Evolutionary conservation across 2,113 vertebrate genomes (phyloP), one percentile per base, ranked within the genome.

Genomic region (Progne subis): DNA sequence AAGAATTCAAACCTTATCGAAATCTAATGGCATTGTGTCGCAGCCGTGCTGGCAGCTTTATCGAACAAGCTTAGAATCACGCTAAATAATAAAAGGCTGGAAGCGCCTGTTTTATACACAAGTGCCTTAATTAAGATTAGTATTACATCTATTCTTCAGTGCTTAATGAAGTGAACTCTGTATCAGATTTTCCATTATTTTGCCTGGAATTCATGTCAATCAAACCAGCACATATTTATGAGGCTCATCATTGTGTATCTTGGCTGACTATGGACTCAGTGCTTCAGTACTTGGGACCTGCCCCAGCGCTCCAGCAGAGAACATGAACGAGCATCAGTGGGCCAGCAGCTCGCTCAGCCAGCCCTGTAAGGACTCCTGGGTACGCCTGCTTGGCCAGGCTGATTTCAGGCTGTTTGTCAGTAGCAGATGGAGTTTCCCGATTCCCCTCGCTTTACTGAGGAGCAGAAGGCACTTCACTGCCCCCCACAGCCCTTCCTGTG

Each of bases 181-280:
- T 57, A 91, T 92, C 91, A 91, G 65, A 82, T 91, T 95, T 96
- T 91, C 88, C 72, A 68, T 93, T 91, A 60, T 95, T 95, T 94
- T 56, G 14, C 74, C 65, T 34, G 65, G 64, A 89, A 76, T 67
- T 44, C 52, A 14, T 92, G 89, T 89, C 94, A 95, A 28, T 92
- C 89, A 92, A 82, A 34, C 49, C 3, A 76, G 68, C 12, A 1
- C 2, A 18, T 69, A 50, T 88, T 88, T 74, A 50, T 29, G n/a
- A 92, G 70, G 72, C 37, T 95, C 61, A 76, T 60, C 14, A 0
- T 20, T 89, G 77, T 89, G 15, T 96, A 56, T 76, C 81, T 91
- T 79, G 78, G 53, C 81, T 94, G 57, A 64, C 12, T 87, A 25
- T 26, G 85, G 77, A 31, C 61, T 65, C 72, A 69, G 21, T 44